Conservation (phyloP, 1,140 invertebrate species). For the Dufourea novaeangliae region DNA sequence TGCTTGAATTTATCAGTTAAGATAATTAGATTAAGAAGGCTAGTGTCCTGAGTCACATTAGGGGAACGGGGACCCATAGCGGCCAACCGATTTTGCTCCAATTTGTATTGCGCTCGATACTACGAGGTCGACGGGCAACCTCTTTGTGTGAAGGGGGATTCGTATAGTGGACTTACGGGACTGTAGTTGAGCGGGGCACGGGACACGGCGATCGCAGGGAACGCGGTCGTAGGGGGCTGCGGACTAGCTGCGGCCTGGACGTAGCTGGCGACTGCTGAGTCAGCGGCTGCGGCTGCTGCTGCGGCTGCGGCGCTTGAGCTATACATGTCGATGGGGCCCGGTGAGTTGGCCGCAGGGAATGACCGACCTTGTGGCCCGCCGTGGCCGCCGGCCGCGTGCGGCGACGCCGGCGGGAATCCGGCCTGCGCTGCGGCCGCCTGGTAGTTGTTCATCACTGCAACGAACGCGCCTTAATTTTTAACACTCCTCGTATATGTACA, state of each 20-base stretch:
- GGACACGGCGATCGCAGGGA: constrained; percentile 94
- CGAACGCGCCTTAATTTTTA: constrained; percentile 67
- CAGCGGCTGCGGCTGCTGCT: constrained; percentile 82
- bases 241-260: constrained; percentile 94
- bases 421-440: constrained; percentile 90
- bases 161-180: constrained; percentile 86
- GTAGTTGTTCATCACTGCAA: constrained; percentile 97
- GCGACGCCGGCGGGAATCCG: constrained; percentile 87
- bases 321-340: constrained; percentile 94
- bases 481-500: not conserved
- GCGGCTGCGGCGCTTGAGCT: constrained; percentile 89
- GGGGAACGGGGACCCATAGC: not conserved
- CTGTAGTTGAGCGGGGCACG: constrained; percentile 94
- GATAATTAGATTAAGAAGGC: no score
- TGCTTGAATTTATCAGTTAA: no score
- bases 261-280: constrained; percentile 88
- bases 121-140: not conserved
- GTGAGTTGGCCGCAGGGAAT: constrained; percentile 94
- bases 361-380: constrained; percentile 86
- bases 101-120: not conserved
- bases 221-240: constrained; percentile 90
- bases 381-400: constrained; percentile 83
- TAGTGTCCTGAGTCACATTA: no score
- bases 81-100: not conserved
- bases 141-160: constrained; percentile 6